Evolutionary conservation across 2,888 invertebrate species (phyloP).

Genomic region (Cheilosia vulpina): DNA sequence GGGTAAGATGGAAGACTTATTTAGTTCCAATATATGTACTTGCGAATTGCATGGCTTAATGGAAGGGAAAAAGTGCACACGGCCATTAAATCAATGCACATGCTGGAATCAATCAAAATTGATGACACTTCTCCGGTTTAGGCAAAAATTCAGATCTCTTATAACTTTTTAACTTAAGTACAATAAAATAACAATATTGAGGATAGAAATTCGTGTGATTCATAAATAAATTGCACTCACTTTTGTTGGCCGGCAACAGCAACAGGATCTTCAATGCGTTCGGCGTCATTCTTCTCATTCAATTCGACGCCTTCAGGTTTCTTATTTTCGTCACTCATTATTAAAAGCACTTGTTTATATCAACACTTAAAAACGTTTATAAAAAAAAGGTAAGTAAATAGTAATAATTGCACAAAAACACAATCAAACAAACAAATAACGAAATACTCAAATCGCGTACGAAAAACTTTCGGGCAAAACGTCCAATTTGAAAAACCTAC

Average conservation of each 20-base stretch:
- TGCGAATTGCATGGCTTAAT: too few species aligned
- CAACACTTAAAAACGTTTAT: background rate
- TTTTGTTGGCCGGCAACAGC: conserved; percentile 2
- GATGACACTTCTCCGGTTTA: too few species aligned
- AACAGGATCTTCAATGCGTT: background rate
- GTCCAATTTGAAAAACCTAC: conserved; percentile 47
- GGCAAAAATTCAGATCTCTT: too few species aligned
- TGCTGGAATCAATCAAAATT: too few species aligned
- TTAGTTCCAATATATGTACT: too few species aligned
- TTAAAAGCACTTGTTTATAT: conserved; percentile 13
- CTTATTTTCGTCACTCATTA: conserved; percentile 54
- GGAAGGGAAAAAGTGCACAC: too few species aligned
- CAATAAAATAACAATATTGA: too few species aligned
- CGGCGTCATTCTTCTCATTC: background rate
- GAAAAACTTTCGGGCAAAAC: conserved; percentile 2
- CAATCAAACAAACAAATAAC: conserved; percentile 1
- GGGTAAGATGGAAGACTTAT: too few species aligned
- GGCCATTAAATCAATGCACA: too few species aligned
- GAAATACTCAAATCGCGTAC: background rate
- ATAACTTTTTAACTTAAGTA: too few species aligned
- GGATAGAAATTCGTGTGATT: background rate
- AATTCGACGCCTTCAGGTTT: conserved; percentile 8
- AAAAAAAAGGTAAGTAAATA: conserved; percentile 4
- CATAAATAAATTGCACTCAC: conserved; percentile 32
- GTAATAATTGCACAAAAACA: conserved; percentile 18